These are phyloP conservation scores for Hyles vespertilio DNA, from an alignment of 1,140 invertebrate genomes.

Conservation along the genomic window DNA sequence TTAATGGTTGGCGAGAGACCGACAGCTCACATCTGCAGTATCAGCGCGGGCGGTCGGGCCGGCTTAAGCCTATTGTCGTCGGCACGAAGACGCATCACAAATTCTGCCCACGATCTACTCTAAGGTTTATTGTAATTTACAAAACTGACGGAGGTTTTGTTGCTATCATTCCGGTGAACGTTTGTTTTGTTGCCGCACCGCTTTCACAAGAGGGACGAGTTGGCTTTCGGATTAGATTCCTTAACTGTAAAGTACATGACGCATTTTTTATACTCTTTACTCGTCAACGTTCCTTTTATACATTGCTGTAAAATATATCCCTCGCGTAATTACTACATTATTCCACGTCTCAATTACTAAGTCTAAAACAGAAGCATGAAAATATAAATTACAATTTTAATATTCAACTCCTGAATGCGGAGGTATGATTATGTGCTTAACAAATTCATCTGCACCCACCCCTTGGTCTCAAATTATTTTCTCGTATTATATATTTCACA, in stretches of 20 bases:
- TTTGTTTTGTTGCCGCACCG: slow-evolving; percentile 43
- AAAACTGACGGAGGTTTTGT: slow-evolving; percentile 63
- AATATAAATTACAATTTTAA: neutral
- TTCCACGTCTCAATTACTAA: neutral
- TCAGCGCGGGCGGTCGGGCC: slow-evolving; percentile 27
- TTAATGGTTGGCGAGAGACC: slow-evolving; percentile 46
- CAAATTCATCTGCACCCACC: slow-evolving; percentile 22
- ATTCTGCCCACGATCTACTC: slow-evolving; percentile 58
- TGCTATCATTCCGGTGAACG: slow-evolving; percentile 42
- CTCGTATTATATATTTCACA: slow-evolving; percentile 36
- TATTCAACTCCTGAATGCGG: neutral
- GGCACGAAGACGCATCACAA: slow-evolving; percentile 47
- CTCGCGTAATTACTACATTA: neutral
- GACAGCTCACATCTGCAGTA: slow-evolving; percentile 47
- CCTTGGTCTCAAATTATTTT: slow-evolving; percentile 23
- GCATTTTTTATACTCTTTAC: too few relatives aligned
- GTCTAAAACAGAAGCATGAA: neutral
- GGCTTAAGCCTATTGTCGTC: slow-evolving; percentile 58
- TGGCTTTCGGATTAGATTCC: slow-evolving; percentile 29
- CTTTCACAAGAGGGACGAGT: slow-evolving; percentile 22
- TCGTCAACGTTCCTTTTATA: too few relatives aligned
- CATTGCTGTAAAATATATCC: neutral
- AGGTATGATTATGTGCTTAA: slow-evolving; percentile 12
- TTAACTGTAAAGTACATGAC: neutral
- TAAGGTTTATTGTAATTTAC: slow-evolving; percentile 71